phyloP scores from a whole-genome alignment of 2,888 invertebrate genomes.

The Polymixis flavicincta region DNA sequence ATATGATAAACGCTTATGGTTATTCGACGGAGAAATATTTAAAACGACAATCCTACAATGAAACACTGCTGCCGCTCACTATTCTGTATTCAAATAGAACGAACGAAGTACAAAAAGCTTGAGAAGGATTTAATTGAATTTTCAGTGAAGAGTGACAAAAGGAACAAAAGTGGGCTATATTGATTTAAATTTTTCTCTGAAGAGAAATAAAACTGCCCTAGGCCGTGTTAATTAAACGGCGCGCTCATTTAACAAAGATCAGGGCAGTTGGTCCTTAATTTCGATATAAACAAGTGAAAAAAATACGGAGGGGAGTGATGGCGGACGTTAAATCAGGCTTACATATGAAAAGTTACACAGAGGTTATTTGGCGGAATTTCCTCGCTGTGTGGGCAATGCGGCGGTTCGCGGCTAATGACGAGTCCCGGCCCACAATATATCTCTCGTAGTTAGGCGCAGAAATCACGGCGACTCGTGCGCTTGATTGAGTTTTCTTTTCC shows the following conservation, averaged over 20 bases:
- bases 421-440: constrained; percentile 85
- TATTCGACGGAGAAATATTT: constrained; percentile 56
- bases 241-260: constrained; percentile 54
- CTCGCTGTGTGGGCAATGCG: constrained; percentile 78
- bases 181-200: constrained; percentile 62
- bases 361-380: constrained; percentile 83
- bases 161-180: constrained; percentile 50
- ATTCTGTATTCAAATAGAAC: constrained; percentile 47
- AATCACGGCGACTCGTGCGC: constrained; percentile 88
- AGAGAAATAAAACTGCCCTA: constrained; percentile 55
- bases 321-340: constrained; percentile 79
- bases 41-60: constrained; percentile 36
- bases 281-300: constrained; percentile 70
- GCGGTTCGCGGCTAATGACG: constrained; percentile 86
- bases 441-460: constrained; percentile 88
- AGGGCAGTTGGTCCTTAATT: constrained; percentile 45
- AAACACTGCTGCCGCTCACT: constrained; percentile 29
- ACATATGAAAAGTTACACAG: constrained; percentile 83
- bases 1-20: constrained; percentile 73
- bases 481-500: constrained; percentile 90
- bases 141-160: constrained; percentile 58
- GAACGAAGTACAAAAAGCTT: constrained; percentile 45
- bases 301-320: constrained; percentile 71
- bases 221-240: constrained; percentile 59
- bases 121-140: constrained; percentile 63